Evolutionary conservation across 2,113 vertebrate genomes (phyloP).

Genomic region (Hypocryptadius cinnamomeus): DNA sequence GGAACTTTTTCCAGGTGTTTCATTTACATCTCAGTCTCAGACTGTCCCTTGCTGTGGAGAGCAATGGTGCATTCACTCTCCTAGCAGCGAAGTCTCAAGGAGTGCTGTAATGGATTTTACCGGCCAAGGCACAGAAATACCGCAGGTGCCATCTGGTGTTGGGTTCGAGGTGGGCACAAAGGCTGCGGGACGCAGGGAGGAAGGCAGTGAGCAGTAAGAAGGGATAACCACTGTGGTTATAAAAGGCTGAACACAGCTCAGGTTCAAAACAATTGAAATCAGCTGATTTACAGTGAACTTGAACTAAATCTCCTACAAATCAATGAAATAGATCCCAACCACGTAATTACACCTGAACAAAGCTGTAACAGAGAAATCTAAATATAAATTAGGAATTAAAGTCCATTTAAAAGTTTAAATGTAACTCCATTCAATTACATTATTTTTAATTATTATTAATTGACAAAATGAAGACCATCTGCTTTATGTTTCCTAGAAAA

Average conservation of each 20-base stretch:
- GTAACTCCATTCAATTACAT: neutral
- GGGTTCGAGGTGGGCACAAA: neutral
- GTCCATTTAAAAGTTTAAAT: neutral
- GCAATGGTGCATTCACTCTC: neutral
- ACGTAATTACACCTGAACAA: neutral
- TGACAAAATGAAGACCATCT: neutral
- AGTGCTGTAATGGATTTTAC: rapidly evolving
- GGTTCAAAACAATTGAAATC: neutral
- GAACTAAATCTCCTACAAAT: neutral
- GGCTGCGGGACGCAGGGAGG: neutral
- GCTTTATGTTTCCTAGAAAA: neutral
- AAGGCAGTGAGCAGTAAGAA: neutral
- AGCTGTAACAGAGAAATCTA: neutral
- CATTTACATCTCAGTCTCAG: neutral
- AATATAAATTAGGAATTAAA: neutral
- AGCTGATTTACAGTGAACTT: neutral
- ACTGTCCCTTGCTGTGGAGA: neutral
- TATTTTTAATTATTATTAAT: neutral
- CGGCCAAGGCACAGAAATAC: neutral
- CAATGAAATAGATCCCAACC: neutral
- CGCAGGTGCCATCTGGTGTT: neutral
- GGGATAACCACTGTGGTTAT: rapidly evolving
- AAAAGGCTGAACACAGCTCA: neutral
- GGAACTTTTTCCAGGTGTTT: neutral
- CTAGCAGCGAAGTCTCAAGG: neutral